phyloP scores from a whole-genome alignment of 2,888 invertebrate species.

The Lasioglossum calceatum region DNA sequence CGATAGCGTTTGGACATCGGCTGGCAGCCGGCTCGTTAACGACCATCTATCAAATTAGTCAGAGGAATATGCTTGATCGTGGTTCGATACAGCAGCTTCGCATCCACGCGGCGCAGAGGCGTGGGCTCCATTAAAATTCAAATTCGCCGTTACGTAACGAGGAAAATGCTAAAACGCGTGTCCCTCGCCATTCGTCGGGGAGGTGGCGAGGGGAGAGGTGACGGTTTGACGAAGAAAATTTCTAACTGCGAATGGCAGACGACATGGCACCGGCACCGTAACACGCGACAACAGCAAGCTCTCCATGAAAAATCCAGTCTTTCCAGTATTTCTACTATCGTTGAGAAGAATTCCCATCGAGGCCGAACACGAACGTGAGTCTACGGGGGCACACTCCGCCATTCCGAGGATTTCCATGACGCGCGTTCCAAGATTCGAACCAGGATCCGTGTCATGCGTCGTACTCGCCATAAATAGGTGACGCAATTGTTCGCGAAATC shows the following conservation, averaged over 20 bases:
- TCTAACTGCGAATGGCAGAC: conserved; percentile 50
- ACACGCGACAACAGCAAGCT: conserved; percentile 47
- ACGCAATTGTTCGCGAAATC: not conserved
- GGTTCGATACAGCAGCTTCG: conserved; percentile 32
- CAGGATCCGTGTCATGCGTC: not conserved
- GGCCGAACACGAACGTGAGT: conserved; percentile 54
- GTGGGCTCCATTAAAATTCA: conserved; percentile 59
- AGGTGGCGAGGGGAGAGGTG: not conserved
- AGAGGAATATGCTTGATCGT: conserved; percentile 38
- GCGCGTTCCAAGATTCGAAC: conserved; percentile 14
- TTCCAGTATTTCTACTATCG: conserved; percentile 69
- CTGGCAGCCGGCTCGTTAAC: conserved; percentile 52
- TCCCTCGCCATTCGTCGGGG: conserved; percentile 9
- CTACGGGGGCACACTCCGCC: conserved; percentile 48
- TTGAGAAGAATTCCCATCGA: conserved; percentile 44
- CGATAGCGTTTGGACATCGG: conserved; percentile 58
- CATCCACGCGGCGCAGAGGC: conserved; percentile 32
- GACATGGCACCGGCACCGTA: conserved; percentile 51
- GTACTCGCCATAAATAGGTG: not conserved
- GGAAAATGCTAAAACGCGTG: conserved; percentile 52
- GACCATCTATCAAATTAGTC: conserved; percentile 48
- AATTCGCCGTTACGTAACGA: conserved; percentile 58
- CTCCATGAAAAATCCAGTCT: conserved; percentile 68
- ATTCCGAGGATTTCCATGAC: conserved; percentile 44
- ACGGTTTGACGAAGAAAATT: conserved; percentile 52